phyloP scores from a whole-genome alignment of 2,888 invertebrate species.

The Amphimallon solstitiale region DNA sequence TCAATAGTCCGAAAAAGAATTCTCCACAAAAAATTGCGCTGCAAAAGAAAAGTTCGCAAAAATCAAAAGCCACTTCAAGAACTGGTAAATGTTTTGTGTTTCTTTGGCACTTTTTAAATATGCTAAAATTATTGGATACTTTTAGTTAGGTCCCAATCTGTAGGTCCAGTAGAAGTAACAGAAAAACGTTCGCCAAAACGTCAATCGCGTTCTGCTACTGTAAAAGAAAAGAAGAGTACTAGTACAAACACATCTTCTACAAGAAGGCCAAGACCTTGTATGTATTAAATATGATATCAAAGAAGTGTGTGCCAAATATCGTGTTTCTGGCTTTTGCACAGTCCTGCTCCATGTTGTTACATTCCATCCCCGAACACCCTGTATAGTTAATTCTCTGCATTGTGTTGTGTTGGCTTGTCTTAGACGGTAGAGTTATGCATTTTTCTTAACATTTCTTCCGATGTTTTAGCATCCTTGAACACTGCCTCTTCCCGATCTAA shows the following conservation, averaged over 20 bases:
- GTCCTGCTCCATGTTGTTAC: constrained; percentile 2
- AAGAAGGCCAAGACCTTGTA: constrained; percentile 77
- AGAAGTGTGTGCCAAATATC: constrained; percentile 63
- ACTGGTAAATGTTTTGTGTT: constrained; percentile 57
- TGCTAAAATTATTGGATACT: constrained; percentile 35
- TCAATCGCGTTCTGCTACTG: constrained; percentile 75
- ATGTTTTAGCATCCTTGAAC: constrained; percentile 79
- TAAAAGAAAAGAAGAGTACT: constrained; percentile 73
- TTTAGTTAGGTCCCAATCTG: constrained; percentile 75
- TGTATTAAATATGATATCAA: constrained; percentile 61
- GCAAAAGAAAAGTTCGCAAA: constrained; percentile 64
- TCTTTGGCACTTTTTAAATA: not conserved
- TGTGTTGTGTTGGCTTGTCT: constrained; percentile 38
- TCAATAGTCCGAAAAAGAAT: constrained; percentile 65
- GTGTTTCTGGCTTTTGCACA: constrained; percentile 55
- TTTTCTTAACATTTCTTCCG: constrained; percentile 54
- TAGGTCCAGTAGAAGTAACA: constrained; percentile 69
- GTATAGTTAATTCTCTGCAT: constrained; percentile 21
- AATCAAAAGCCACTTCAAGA: constrained; percentile 68
- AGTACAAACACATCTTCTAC: constrained; percentile 68
- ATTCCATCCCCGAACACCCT: constrained; percentile 17
- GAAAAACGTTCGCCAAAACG: constrained; percentile 83
- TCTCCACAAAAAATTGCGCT: constrained; percentile 70
- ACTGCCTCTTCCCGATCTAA: constrained; percentile 78
- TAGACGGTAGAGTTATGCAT: constrained; percentile 35